Conservation (phyloP, 2,888 invertebrate genomes). For the Aethes cnicana region DNA sequence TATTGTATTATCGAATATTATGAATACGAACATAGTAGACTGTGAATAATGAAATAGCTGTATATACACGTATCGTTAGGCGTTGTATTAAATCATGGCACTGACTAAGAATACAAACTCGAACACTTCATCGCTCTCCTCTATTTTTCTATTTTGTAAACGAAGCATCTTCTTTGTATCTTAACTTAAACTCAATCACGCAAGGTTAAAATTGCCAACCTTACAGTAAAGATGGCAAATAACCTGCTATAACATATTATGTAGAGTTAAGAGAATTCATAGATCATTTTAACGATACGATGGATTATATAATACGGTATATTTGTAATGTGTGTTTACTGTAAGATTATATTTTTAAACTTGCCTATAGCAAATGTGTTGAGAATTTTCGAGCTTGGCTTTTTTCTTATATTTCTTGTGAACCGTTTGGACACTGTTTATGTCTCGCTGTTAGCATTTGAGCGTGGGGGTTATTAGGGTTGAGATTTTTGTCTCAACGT, state of each 20-base stretch:
- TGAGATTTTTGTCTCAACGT: constrained; percentile 41
- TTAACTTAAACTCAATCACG: constrained; percentile 1
- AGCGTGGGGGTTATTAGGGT: constrained; percentile 31
- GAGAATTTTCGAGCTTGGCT: constrained; percentile 56
- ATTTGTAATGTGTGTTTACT: constrained; percentile 30
- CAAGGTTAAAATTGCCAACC: constrained; percentile 19
- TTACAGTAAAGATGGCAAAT: constrained; percentile 17
- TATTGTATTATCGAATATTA: constrained; percentile 12
- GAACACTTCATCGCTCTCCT: constrained; percentile 21
- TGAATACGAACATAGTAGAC: constrained; percentile 1
- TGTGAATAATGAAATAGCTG: too few species aligned
- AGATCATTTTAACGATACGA: constrained; percentile 11
- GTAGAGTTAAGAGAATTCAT: constrained; percentile 3
- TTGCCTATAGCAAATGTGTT: constrained; percentile 43
- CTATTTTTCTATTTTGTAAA: constrained; percentile 27
- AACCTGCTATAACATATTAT: constrained; percentile 17
- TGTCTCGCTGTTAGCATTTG: constrained; percentile 32
- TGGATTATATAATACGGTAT: constrained; percentile 10
- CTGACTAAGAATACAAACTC: constrained; percentile 27
- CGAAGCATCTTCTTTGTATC: constrained; percentile 15
- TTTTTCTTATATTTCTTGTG: constrained; percentile 42
- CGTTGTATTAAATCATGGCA: constrained; percentile 29
- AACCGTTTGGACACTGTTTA: constrained; percentile 37
- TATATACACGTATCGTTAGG: constrained; percentile 38
- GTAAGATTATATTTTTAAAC: constrained; percentile 40